Percentiles rank a stretch among this genome's conserved stretches.
Conservation (phyloP, 2,113 vertebrate species). For the Marmota monax region DNA sequence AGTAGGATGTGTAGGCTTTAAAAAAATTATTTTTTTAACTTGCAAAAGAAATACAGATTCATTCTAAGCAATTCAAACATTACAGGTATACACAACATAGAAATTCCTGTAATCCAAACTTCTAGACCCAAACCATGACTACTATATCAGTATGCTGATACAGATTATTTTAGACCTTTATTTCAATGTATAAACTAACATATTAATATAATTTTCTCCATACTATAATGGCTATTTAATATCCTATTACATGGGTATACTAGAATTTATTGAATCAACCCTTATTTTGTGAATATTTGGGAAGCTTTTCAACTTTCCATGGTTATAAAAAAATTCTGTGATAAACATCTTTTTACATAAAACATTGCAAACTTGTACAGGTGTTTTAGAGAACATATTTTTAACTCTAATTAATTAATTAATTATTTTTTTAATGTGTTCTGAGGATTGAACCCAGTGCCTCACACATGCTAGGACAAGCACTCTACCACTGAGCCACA, state of each 20-base stretch:
- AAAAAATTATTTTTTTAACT: not conserved
- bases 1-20: not conserved
- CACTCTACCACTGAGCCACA: no score
- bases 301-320: constrained; percentile 31
- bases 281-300: constrained; percentile 2
- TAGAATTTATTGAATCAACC: not conserved
- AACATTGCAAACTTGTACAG: not conserved
- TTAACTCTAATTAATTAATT: not conserved
- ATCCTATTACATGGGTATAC: not conserved
- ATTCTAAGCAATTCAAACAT: constrained; percentile 8
- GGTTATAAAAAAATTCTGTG: not conserved
- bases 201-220: not conserved
- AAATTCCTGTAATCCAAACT: not conserved
- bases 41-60: constrained; percentile 58
- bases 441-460: no score
- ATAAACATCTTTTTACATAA: constrained; percentile 12
- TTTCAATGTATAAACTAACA: constrained; percentile 46
- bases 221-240: not conserved
- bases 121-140: not conserved
- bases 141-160: not conserved
- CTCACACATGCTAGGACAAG: no score
- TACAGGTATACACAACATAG: not conserved
- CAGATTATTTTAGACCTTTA: constrained; percentile 1
- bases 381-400: not conserved
- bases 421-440: no score